phyloP scores from a whole-genome alignment of 64 coral and sea anemone species.

The Montipora efflorescens region DNA sequence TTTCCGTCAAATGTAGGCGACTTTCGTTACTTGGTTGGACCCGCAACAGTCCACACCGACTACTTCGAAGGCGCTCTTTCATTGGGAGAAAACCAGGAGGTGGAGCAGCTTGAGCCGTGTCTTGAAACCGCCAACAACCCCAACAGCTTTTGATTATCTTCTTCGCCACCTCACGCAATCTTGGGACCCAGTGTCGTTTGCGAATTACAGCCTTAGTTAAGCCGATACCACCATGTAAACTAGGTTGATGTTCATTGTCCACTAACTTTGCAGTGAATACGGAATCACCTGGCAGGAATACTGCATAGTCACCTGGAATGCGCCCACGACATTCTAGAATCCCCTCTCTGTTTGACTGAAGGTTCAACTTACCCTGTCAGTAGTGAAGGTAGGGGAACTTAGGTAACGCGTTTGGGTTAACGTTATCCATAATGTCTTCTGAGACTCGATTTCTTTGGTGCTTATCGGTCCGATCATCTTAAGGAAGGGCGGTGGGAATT shows the following conservation, averaged over 20 bases:
- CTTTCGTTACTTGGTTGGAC: constrained; percentile 33
- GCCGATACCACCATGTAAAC: constrained; percentile 64
- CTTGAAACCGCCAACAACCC: constrained; percentile 43
- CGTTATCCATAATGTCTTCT: neutral
- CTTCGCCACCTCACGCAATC: constrained; percentile 35
- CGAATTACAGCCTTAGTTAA: constrained; percentile 56
- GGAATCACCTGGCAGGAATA: neutral
- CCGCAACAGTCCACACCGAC: constrained; percentile 55
- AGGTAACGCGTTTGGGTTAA: neutral
- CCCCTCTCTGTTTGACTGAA: constrained; percentile 5
- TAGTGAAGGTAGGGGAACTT: neutral
- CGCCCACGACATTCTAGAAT: constrained; percentile 54
- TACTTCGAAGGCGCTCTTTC: constrained; percentile 33
- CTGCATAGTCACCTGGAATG: constrained; percentile 15
- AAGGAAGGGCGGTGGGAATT: neutral
- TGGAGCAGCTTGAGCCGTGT: constrained; percentile 2
- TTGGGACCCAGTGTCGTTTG: constrained; percentile 58
- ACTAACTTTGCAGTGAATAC: constrained; percentile 61
- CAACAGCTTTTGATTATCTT: neutral
- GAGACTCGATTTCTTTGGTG: neutral
- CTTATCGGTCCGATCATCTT: neutral
- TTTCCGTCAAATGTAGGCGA: constrained; percentile 28
- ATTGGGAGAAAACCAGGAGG: constrained; percentile 4
- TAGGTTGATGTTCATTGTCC: constrained; percentile 7
- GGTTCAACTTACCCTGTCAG: neutral